Conservation (phyloP, 2,797 vertebrate genomes). For the Scolopax bukidnonensis region DNA sequence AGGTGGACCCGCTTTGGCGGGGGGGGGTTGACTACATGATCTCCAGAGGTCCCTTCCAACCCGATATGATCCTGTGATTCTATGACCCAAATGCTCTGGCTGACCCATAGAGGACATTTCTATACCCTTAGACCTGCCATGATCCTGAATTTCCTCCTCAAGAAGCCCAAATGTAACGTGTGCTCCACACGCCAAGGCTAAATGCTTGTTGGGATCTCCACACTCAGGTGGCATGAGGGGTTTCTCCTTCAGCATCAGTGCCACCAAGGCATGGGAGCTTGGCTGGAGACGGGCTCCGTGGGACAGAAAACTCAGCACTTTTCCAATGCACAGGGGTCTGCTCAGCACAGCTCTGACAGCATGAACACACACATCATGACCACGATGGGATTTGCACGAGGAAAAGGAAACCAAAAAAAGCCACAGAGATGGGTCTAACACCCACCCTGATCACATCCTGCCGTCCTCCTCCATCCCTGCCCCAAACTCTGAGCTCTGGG, state of each 20-base stretch:
- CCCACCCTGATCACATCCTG: accelerated
- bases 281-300: accelerated
- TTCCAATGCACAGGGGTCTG: background rate
- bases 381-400: background rate
- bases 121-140: background rate
- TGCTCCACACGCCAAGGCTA: background rate
- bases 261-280: background rate
- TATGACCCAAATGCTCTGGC: background rate
- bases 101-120: background rate
- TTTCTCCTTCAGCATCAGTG: background rate
- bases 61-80: too few species aligned
- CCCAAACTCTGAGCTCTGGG: background rate
- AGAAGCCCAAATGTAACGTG: background rate
- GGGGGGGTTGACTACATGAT: too few species aligned
- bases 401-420: background rate
- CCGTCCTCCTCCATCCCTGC: background rate
- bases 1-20: too few species aligned
- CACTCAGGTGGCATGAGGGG: accelerated
- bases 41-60: too few species aligned
- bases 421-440: background rate
- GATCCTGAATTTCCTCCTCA: background rate
- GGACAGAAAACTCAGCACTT: background rate
- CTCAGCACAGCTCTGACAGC: background rate
- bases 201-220: background rate
- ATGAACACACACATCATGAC: background rate